phyloP scores from a whole-genome alignment of 2,797 vertebrate genomes.

The Ciconia nigra region DNA sequence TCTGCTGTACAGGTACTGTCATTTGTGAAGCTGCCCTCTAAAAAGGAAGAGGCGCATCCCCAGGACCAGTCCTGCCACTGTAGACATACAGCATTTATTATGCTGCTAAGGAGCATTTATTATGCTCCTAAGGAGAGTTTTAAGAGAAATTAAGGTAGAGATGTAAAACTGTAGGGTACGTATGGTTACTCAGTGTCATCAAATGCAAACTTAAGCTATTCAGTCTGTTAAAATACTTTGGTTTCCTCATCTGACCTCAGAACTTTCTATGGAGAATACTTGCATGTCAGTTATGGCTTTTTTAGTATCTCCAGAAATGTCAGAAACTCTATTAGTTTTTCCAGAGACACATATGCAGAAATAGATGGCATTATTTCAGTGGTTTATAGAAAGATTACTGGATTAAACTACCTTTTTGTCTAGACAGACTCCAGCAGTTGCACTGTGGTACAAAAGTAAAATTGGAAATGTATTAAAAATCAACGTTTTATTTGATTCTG shows the following conservation, averaged over 20 bases:
- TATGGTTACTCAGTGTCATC: neutral
- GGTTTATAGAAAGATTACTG: conserved; percentile 11
- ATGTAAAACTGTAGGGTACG: neutral
- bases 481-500: neutral
- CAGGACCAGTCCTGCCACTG: neutral
- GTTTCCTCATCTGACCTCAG: conserved; percentile 49
- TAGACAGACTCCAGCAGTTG: conserved; percentile 13
- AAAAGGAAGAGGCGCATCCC: neutral
- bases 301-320: conserved; percentile 40
- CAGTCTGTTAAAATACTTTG: conserved; percentile 14
- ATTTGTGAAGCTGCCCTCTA: neutral
- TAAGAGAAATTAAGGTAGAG: conserved; percentile 9
- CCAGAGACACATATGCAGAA: neutral
- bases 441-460: neutral
- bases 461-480: neutral
- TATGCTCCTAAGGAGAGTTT: neutral
- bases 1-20: neutral
- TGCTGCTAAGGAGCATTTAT: neutral
- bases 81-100: neutral
- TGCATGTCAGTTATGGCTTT: neutral
- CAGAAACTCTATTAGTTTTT: conserved; percentile 36
- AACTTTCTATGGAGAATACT: conserved; percentile 7
- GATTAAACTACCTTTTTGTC: conserved; percentile 11
- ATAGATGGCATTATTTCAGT: conserved; percentile 10
- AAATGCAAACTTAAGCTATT: conserved; percentile 22